Conservation (phyloP, 2,888 invertebrate species). For the Aproaerema taeniolella region DNA sequence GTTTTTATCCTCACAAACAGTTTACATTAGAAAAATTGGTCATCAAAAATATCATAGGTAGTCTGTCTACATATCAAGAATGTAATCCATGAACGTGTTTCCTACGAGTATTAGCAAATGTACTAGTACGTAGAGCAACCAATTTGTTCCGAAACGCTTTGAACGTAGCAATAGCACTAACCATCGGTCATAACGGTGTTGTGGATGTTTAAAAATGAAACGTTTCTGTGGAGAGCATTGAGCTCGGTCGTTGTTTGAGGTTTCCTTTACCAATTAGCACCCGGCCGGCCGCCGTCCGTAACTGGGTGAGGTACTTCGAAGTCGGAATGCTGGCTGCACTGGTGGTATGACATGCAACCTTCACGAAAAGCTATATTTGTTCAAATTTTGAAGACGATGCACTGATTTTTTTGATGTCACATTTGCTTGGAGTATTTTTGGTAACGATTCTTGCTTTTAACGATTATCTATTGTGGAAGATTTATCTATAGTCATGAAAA, state of each 20-base stretch:
- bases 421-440: not conserved
- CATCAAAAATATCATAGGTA: too few relatives aligned
- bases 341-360: slow-evolving; percentile 9
- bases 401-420: slow-evolving; percentile 8
- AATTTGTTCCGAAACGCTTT: slow-evolving; percentile 3
- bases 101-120: too few relatives aligned
- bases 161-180: slow-evolving; percentile 22
- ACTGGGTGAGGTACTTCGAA: slow-evolving; percentile 66
- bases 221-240: slow-evolving; percentile 75
- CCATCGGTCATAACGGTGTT: slow-evolving; percentile 66
- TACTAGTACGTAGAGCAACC: too few relatives aligned
- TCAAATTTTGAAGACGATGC: slow-evolving; percentile 3
- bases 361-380: slow-evolving; percentile 11
- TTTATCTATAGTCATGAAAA: not conserved
- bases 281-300: slow-evolving; percentile 65
- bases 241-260: slow-evolving; percentile 74
- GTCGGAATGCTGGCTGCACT: slow-evolving; percentile 47
- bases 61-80: too few relatives aligned
- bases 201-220: slow-evolving; percentile 72
- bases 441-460: too few relatives aligned
- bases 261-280: slow-evolving; percentile 78
- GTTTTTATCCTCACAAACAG: too few relatives aligned
- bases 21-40: too few relatives aligned
- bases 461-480: too few relatives aligned
- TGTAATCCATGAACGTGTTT: too few relatives aligned